Evolutionary conservation across 92 coral and sea anemone genomes (phyloP).

Genomic region (Montipora capitata): DNA sequence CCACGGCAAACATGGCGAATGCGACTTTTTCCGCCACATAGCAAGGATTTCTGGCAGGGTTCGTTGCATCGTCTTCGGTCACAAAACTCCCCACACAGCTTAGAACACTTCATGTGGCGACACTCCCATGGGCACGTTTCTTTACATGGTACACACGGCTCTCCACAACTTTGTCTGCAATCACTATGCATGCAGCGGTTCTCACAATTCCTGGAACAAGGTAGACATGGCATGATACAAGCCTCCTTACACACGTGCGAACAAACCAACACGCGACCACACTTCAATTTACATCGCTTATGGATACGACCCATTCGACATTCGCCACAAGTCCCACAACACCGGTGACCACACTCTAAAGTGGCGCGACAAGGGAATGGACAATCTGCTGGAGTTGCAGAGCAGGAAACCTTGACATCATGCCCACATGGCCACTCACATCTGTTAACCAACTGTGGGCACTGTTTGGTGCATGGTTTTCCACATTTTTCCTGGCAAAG

Average conservation of each 20-base stretch:
- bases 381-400: constrained; percentile 56
- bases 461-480: constrained; percentile 54
- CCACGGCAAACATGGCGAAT: constrained; percentile 76
- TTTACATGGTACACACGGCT: constrained; percentile 74
- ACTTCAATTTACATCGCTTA: constrained; percentile 62
- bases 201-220: constrained; percentile 46
- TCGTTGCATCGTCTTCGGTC: constrained; percentile 85
- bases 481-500: constrained; percentile 75
- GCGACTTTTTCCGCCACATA: neutral
- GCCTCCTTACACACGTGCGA: constrained; percentile 76
- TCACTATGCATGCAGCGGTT: constrained; percentile 72
- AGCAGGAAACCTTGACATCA: constrained; percentile 55
- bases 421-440: constrained; percentile 77
- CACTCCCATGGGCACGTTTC: constrained; percentile 85
- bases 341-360: constrained; percentile 77
- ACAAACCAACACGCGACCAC: constrained; percentile 77
- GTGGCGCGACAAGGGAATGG: constrained; percentile 55
- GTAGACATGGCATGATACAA: constrained; percentile 80
- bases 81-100: constrained; percentile 76
- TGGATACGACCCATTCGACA: constrained; percentile 74
- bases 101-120: constrained; percentile 77
- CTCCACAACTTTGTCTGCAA: constrained; percentile 72
- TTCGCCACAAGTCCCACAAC: constrained; percentile 71
- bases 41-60: constrained; percentile 71
- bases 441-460: constrained; percentile 59